These are phyloP conservation scores for Lacerta bilineata DNA, from an alignment of 2,797 vertebrate species.

Conservation along the genomic window DNA sequence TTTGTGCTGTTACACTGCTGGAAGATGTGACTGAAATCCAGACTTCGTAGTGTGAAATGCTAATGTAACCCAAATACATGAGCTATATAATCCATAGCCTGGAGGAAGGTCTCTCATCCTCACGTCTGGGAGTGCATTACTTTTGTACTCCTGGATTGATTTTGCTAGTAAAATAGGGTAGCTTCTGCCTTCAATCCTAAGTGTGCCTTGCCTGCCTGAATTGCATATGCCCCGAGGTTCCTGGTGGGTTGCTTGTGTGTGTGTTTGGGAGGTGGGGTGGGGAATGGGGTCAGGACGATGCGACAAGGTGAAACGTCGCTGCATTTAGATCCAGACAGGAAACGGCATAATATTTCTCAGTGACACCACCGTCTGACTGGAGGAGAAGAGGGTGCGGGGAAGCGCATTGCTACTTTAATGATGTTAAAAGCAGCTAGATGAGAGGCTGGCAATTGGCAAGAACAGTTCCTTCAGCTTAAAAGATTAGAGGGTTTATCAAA, in stretches of 20 bases:
- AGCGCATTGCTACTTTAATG: conserved; percentile 48
- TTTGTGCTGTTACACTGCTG: conserved; percentile 30
- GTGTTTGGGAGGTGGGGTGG: background rate
- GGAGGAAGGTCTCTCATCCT: conserved; percentile 75
- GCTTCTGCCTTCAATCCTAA: conserved; percentile 55
- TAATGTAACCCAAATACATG: conserved; percentile 79
- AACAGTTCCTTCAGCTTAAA: conserved; percentile 54
- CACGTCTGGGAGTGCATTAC: conserved; percentile 58
- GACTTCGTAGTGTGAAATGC: conserved; percentile 66
- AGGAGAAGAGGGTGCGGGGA: background rate
- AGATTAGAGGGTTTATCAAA: conserved; percentile 68
- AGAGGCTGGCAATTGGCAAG: conserved; percentile 61
- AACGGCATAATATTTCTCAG: conserved; percentile 13
- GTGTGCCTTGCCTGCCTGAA: conserved; percentile 48
- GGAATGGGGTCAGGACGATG: conserved; percentile 47
- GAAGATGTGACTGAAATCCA: conserved; percentile 68
- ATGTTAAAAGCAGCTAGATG: conserved; percentile 61
- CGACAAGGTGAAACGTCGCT: conserved; percentile 56
- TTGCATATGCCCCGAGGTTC: conserved; percentile 54
- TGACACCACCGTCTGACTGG: conserved; percentile 32
- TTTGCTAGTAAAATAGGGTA: conserved; percentile 71
- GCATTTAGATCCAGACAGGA: conserved; percentile 25
- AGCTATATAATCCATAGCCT: conserved; percentile 76
- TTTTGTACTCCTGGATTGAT: conserved; percentile 66
- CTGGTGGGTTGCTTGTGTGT: background rate